Evolutionary conservation across 2,888 invertebrate species (phyloP).

Genomic region (Lysandra coridon): DNA sequence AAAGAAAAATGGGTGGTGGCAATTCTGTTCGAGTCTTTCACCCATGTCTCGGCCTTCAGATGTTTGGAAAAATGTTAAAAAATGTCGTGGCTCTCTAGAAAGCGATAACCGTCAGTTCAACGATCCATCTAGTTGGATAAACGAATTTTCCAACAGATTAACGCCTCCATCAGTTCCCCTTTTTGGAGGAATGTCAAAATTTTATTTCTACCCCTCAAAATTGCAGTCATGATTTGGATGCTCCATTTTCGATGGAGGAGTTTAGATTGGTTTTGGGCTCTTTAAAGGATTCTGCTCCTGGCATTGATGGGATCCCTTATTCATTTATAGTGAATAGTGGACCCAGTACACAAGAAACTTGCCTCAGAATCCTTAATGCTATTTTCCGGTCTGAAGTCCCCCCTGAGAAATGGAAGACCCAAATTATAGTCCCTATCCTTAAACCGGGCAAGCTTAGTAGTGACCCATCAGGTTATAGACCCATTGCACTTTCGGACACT

Average conservation of each 20-base stretch:
- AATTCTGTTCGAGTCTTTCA: constrained; percentile 15
- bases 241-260: no score
- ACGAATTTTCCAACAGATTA: neutral
- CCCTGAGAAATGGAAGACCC: neutral
- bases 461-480: constrained; percentile 11
- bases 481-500: constrained; percentile 15
- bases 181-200: neutral
- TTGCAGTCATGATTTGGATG: no score
- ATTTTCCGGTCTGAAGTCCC: no score
- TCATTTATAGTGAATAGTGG: no score
- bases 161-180: neutral
- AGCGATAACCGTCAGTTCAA: neutral
- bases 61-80: neutral
- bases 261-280: no score
- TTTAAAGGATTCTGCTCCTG: no score
- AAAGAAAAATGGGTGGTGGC: constrained; percentile 23
- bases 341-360: no score
- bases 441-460: constrained; percentile 1
- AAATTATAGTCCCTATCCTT: neutral
- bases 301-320: no score
- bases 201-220: no score
- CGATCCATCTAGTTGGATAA: neutral
- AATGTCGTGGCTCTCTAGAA: neutral
- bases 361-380: no score
- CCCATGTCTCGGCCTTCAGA: neutral